Percentiles rank a stretch among this genome's conserved stretches.
Evolutionary conservation across 2,113 vertebrate genomes (phyloP).

Genomic region (Setophaga petechia): DNA sequence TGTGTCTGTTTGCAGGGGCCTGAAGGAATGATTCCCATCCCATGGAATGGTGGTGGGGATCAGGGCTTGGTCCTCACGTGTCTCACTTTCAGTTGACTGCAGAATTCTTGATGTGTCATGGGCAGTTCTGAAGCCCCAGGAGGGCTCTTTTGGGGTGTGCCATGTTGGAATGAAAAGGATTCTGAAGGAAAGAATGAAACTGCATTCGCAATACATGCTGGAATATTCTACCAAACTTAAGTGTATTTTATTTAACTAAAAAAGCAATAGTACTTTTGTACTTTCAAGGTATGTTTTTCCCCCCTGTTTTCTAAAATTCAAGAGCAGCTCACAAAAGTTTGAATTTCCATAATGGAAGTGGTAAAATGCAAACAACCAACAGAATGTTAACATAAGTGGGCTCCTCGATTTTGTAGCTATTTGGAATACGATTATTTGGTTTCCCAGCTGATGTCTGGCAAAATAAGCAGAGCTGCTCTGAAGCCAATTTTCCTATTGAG

Average conservation of each 20-base stretch:
- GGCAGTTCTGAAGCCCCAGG: not conserved
- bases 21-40: not conserved
- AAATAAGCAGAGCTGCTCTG: not conserved
- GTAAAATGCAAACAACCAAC: not conserved
- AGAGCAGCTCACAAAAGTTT: not conserved
- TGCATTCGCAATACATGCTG: not conserved
- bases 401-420: not conserved
- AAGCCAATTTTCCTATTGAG: constrained; percentile 39
- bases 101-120: not conserved
- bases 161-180: not conserved
- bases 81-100: not conserved
- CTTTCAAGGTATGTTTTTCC: not conserved
- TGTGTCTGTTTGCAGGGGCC: accelerated
- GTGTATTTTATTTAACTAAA: not conserved
- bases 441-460: constrained; percentile 38
- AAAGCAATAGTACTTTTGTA: not conserved
- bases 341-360: not conserved
- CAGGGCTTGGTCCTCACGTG: accelerated
- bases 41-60: no score
- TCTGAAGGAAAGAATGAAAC: not conserved
- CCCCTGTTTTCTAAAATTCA: not conserved
- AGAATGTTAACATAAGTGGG: not conserved
- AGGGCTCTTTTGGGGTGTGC: not conserved
- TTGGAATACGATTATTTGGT: not conserved
- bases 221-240: not conserved